Conservation (phyloP, 2,888 invertebrate species). For the Amphipyra tragopoginis region DNA sequence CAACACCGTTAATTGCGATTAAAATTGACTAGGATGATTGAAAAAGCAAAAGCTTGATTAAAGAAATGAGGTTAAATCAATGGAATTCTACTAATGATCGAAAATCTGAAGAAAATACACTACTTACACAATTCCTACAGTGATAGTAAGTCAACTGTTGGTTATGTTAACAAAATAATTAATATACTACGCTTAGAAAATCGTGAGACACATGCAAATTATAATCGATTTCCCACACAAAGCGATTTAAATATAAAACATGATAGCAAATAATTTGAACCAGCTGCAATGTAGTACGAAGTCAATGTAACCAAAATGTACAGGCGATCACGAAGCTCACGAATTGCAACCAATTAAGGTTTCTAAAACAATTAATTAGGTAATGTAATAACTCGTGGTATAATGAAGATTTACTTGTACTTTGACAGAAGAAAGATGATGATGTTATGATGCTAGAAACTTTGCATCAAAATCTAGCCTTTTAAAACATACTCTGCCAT, state of each 20-base stretch:
- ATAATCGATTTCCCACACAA: constrained; percentile 35
- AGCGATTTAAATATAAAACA: constrained; percentile 27
- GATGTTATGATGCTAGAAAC: too few species aligned
- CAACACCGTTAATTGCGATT: too few species aligned
- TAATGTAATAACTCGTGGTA: too few species aligned
- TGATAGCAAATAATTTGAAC: constrained; percentile 40
- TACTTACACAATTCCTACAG: constrained; percentile 1
- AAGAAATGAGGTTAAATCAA: too few species aligned
- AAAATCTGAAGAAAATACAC: too few species aligned
- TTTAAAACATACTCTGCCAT: too few species aligned
- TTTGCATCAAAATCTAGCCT: too few species aligned
- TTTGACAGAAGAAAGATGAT: too few species aligned
- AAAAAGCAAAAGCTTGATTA: too few species aligned
- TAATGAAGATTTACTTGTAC: too few species aligned
- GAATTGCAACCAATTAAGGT: constrained; percentile 14
- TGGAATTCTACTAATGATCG: too few species aligned
- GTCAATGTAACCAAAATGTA: constrained; percentile 70
- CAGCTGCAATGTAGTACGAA: constrained; percentile 43
- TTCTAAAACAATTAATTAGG: constrained; percentile 1
- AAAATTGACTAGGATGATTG: too few species aligned
- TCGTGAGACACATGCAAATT: constrained; percentile 47
- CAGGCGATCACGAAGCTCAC: constrained; percentile 61
- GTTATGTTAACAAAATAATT: constrained; percentile 21
- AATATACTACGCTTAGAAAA: constrained; percentile 29
- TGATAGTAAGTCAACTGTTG: background rate